Base-by-base conservation (phyloP, 2,113 vertebrate species). In the Odontesthes bonariensis region DNA sequence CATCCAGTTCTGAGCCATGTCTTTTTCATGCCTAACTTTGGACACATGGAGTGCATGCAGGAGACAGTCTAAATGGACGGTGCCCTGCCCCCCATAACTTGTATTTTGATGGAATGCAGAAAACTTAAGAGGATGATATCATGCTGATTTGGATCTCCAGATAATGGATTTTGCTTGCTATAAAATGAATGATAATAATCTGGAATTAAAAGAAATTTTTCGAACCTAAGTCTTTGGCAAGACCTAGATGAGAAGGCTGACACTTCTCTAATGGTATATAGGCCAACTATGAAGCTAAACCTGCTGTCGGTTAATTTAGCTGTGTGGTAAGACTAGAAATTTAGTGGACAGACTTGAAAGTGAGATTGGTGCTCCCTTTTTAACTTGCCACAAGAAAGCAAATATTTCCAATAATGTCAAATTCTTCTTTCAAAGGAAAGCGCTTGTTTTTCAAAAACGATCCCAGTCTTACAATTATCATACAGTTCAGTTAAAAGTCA, bases 1-100 rank as follows among this genome's bases (percentile, higher is more conserved):
- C 74, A 27, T 69, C 68, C 66, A 77, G 75, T 40, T 11, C 77
- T 82, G 76, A 88, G 86, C 80, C 82, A 87, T 81, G 81, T 76
- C 78, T 85, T 79, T 55, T 73, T 78, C 72, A 83, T 68, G 75
- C 78, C 72, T 49, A 67, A 70, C 78, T 69, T 69, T 40, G 32
- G 63, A 81, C 76, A 49, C 35, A 1, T 42, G 74, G 73, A 61
- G 51, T 55, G 42, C 12, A 51, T 40, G 56, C 72, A 59, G 65
- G 35, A 54, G 55, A 19, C 11, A 12, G 51, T 70, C 63, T 46
- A 20, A 31, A 52, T 16, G 6, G 23, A 20, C 19, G 27, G 31
- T 46, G 72, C 59, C 68, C 63, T 40, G 23, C 35, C 14, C 49
- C 56, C 51, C 52, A 54, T 38, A 52, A 31, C 9, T 31, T 70